phyloP scores from a whole-genome alignment of 2,113 vertebrate species.

The Lamprotornis superbus region DNA sequence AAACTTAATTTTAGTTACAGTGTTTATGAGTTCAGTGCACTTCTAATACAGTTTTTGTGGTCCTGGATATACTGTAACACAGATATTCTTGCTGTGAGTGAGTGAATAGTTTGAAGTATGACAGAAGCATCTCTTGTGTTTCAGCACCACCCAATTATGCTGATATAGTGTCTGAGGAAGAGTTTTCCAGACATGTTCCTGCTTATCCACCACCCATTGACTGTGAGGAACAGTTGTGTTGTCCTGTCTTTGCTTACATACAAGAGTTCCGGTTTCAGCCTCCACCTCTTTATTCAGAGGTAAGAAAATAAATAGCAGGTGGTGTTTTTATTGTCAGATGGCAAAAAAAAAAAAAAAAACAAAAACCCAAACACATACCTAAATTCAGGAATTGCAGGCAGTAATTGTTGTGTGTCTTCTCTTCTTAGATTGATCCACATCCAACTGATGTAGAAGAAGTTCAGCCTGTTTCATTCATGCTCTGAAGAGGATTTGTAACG shows the following conservation, averaged over 20 bases:
- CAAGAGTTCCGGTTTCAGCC: slow-evolving; percentile 84
- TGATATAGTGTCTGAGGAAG: slow-evolving; percentile 82
- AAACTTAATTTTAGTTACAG: background rate
- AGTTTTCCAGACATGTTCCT: slow-evolving; percentile 71
- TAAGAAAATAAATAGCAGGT: slow-evolving; percentile 53
- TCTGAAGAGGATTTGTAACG: slow-evolving; percentile 47
- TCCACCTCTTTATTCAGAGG: slow-evolving; percentile 85
- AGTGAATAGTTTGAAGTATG: background rate
- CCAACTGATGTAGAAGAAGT: slow-evolving; percentile 67
- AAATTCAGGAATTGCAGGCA: background rate
- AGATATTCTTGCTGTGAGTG: background rate
- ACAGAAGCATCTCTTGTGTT: background rate
- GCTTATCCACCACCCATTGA: slow-evolving; percentile 56
- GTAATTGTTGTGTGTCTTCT: slow-evolving; percentile 20
- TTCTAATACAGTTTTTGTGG: background rate
- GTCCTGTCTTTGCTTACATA: slow-evolving; percentile 75
- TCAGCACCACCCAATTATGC: slow-evolving; percentile 85
- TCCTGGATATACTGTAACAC: background rate
- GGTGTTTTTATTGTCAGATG: background rate
- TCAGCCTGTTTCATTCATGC: slow-evolving; percentile 66
- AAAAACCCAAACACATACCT: background rate
- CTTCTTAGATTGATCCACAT: slow-evolving; percentile 76
- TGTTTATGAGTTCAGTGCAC: background rate
- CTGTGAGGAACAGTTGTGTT: slow-evolving; percentile 69
- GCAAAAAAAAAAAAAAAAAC: background rate